A percentile compares a stretch with the other conserved stretches of the same genome.
phyloP scores from a whole-genome alignment of 2,797 vertebrate genomes.

The Emys orbicularis region DNA sequence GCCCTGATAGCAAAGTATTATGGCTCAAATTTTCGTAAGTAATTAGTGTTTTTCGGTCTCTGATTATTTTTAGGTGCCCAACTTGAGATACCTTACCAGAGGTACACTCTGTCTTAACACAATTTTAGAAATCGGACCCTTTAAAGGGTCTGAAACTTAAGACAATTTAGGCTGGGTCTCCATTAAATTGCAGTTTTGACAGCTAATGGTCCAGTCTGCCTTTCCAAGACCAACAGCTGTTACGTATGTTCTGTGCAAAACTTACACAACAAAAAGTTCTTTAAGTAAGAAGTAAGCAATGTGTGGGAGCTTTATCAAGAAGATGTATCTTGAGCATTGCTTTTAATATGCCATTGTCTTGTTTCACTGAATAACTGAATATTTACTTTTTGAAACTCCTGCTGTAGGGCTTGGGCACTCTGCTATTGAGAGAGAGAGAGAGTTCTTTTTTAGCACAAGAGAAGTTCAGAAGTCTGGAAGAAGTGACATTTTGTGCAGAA shows the following conservation, averaged over 20 bases:
- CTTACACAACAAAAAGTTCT: conserved; percentile 13
- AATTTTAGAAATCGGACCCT: neutral
- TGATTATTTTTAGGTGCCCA: neutral
- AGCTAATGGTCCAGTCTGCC: neutral
- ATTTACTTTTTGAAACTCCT: conserved; percentile 56
- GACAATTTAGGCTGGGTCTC: neutral
- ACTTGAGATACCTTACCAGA: neutral
- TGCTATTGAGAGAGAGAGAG: conserved; percentile 26
- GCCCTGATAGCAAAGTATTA: neutral
- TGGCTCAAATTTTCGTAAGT: neutral
- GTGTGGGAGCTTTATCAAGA: conserved; percentile 56
- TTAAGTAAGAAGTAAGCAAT: conserved; percentile 54
- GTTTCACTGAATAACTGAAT: conserved; percentile 71
- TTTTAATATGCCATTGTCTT: conserved; percentile 63
- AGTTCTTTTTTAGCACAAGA: conserved; percentile 61
- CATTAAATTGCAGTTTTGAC: neutral
- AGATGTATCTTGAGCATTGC: conserved; percentile 41
- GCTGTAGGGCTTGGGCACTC: conserved; percentile 60
- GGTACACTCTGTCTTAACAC: neutral
- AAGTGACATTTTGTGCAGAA: conserved; percentile 62
- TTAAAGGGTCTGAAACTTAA: neutral
- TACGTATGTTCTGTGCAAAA: neutral
- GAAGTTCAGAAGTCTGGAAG: conserved; percentile 53
- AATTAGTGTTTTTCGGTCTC: neutral
- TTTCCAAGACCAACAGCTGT: conserved; percentile 29